Conservation (phyloP, 2,113 vertebrate species). For the Bungarus multicinctus region DNA sequence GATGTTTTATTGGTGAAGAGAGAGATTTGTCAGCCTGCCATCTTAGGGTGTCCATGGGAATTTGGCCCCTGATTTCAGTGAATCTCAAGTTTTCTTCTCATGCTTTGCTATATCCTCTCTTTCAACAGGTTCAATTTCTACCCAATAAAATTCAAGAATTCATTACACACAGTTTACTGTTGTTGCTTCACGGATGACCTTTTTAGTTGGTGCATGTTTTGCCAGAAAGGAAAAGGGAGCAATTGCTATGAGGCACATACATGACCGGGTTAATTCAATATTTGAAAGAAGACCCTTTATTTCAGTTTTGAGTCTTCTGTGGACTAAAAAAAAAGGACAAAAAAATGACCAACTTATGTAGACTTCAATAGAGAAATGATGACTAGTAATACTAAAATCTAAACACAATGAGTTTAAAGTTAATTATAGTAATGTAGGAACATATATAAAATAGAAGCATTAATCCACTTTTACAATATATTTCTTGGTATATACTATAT, state of each 20-base stretch:
- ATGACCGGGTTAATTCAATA: background rate
- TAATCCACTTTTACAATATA: background rate
- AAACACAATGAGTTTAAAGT: background rate
- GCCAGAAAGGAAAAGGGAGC: background rate
- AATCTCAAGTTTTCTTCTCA: background rate
- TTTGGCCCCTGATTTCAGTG: background rate
- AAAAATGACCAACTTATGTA: background rate
- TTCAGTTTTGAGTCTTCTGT: background rate
- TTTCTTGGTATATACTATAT: background rate
- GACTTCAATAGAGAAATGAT: background rate
- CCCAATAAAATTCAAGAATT: background rate
- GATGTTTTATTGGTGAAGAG: background rate
- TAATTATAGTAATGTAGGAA: background rate
- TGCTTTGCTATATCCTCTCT: background rate
- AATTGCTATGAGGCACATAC: background rate
- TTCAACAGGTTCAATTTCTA: background rate
- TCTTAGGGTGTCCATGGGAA: background rate
- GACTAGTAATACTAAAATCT: background rate
- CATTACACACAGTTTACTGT: background rate
- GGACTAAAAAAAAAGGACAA: background rate
- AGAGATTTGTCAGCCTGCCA: background rate
- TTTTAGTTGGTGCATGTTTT: background rate
- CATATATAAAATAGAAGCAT: background rate
- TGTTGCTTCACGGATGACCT: background rate
- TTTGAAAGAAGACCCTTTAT: background rate